Conservation (phyloP, 2,797 vertebrate species). For the Australoheros facetus region DNA sequence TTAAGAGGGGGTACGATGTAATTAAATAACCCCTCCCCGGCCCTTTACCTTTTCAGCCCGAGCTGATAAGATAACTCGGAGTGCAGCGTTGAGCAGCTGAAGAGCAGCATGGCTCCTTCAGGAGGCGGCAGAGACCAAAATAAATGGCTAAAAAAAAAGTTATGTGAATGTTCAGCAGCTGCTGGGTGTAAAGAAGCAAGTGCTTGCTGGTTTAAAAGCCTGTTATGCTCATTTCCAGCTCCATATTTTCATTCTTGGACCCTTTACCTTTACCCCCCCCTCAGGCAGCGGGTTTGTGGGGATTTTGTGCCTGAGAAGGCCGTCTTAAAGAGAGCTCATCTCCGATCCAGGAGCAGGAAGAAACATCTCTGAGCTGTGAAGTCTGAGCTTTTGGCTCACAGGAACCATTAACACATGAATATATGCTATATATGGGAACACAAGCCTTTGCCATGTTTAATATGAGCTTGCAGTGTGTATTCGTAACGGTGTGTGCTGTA, state of each 20-base stretch:
- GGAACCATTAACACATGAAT: neutral
- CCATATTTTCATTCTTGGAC: neutral
- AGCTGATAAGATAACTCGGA: neutral
- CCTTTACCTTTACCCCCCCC: neutral
- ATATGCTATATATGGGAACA: neutral
- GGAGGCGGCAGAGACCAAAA: neutral
- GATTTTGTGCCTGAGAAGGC: fast-evolving
- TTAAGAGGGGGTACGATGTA: too few species aligned
- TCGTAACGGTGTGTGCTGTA: neutral
- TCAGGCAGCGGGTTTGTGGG: neutral
- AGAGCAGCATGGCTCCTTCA: fast-evolving
- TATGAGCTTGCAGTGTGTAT: neutral
- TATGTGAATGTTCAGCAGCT: too few species aligned
- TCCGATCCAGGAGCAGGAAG: neutral
- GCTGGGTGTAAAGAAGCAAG: neutral
- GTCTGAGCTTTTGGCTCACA: neutral
- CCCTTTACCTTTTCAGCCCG: neutral
- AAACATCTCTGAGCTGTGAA: neutral
- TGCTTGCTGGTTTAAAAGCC: fast-evolving
- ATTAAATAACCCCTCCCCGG: too few species aligned
- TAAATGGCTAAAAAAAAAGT: fast-evolving
- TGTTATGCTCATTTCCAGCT: neutral
- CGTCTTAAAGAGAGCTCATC: neutral
- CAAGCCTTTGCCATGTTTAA: neutral
- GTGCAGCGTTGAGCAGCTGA: neutral